These are phyloP conservation scores for Microctonus aethiopoides DNA, from an alignment of 2,888 invertebrate genomes.

Conservation along the genomic window DNA sequence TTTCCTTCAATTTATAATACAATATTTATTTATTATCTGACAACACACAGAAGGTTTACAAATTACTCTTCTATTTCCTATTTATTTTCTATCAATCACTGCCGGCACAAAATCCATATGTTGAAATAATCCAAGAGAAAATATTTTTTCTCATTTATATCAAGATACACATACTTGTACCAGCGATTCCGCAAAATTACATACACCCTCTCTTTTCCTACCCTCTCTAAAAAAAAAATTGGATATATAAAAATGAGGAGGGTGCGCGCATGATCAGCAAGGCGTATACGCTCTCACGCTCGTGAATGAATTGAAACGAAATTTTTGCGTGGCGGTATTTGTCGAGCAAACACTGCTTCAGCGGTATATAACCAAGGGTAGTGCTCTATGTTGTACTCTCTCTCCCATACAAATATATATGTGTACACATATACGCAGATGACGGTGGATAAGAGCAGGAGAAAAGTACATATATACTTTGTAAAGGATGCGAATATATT, in stretches of 20 bases:
- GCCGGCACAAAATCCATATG: neutral
- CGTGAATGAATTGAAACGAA: conserved; percentile 54
- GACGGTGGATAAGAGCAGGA: too few relatives aligned
- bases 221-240: neutral
- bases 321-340: conserved; percentile 56
- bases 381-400: too few relatives aligned
- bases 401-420: too few relatives aligned
- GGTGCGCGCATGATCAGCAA: neutral
- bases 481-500: neutral
- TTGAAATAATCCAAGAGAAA: neutral
- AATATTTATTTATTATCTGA: too few relatives aligned
- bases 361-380: conserved; percentile 38
- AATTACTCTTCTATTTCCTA: neutral
- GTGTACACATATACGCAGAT: too few relatives aligned
- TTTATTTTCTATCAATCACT: neutral
- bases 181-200: neutral
- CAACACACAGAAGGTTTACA: too few relatives aligned
- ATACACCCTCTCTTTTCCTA: neutral
- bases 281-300: neutral
- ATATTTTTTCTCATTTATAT: neutral
- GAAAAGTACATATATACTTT: conserved; percentile 17
- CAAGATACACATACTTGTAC: neutral
- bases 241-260: neutral
- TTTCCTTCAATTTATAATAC: too few relatives aligned
- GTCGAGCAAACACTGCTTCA: conserved; percentile 54